Percentiles rank a stretch among this genome's conserved stretches.
Evolutionary conservation across 2,888 invertebrate genomes (phyloP).

Genomic region (Leptura quadrifasciata): DNA sequence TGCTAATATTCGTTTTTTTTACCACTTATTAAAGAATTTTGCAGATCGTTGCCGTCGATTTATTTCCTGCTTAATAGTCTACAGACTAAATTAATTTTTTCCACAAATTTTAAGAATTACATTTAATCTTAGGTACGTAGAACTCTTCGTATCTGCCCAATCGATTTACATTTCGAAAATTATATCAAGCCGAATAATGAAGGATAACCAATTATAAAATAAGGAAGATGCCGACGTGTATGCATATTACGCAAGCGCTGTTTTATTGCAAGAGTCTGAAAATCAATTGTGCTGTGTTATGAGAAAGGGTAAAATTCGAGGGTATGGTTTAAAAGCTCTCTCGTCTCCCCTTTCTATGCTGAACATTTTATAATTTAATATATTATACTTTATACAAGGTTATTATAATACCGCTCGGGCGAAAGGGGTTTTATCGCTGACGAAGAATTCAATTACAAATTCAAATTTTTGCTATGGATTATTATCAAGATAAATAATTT

Average conservation of each 20-base stretch:
- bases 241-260: constrained; percentile 60
- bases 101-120: too few species aligned
- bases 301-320: constrained; percentile 43
- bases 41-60: constrained; percentile 10
- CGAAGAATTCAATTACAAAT: constrained; percentile 15
- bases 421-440: constrained; percentile 13
- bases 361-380: constrained; percentile 32
- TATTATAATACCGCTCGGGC: constrained; percentile 5
- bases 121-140: too few species aligned
- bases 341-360: constrained; percentile 22
- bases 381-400: constrained; percentile 22
- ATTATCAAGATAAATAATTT: not conserved
- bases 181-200: not conserved
- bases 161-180: not conserved
- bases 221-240: constrained; percentile 47
- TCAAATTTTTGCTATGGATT: not conserved
- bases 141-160: too few species aligned
- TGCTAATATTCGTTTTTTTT: constrained; percentile 8
- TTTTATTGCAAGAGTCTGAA: constrained; percentile 60
- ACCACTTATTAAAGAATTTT: constrained; percentile 2
- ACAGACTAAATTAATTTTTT: too few species aligned
- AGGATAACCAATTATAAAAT: constrained; percentile 11
- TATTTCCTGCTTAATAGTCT: not conserved
- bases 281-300: constrained; percentile 58
- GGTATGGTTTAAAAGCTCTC: constrained; percentile 29